Percentiles rank a stretch among this genome's conserved stretches.
Evolutionary conservation across 1,140 invertebrate genomes (phyloP).

Genomic region (Ostrea denselamellosa): DNA sequence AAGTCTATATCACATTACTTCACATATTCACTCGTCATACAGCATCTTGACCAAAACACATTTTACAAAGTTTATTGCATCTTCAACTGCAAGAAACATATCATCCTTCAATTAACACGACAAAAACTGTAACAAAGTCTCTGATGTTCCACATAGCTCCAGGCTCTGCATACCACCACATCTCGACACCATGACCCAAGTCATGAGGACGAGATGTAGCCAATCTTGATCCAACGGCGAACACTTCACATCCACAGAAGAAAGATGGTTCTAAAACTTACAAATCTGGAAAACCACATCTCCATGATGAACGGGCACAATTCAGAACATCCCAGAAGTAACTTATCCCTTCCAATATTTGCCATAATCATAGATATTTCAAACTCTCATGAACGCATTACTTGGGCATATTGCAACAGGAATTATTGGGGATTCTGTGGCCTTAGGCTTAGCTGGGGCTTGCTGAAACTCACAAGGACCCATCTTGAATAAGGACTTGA

Average conservation of each 20-base stretch:
- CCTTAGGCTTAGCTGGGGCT: neutral
- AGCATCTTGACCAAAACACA: neutral
- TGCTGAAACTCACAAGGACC: constrained; percentile 3
- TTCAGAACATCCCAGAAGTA: neutral
- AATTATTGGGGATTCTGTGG: constrained; percentile 4
- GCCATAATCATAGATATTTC: neutral
- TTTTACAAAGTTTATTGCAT: constrained; percentile 16
- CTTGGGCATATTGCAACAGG: neutral
- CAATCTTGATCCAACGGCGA: neutral
- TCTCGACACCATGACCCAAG: constrained; percentile 32
- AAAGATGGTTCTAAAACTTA: neutral
- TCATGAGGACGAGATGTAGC: constrained; percentile 43
- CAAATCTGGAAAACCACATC: neutral
- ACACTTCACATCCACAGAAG: neutral
- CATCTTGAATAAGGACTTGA: neutral
- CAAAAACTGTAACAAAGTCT: neutral
- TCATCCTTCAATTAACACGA: neutral
- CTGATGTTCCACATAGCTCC: neutral
- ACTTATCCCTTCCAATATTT: neutral
- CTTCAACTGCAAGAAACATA: neutral
- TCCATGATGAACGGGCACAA: neutral
- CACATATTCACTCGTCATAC: neutral
- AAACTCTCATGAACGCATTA: neutral
- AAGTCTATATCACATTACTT: constrained; percentile 9
- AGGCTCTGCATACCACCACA: neutral